Evolutionary conservation across 2,113 vertebrate genomes (phyloP).

Genomic region (Danionella cerebrum): DNA sequence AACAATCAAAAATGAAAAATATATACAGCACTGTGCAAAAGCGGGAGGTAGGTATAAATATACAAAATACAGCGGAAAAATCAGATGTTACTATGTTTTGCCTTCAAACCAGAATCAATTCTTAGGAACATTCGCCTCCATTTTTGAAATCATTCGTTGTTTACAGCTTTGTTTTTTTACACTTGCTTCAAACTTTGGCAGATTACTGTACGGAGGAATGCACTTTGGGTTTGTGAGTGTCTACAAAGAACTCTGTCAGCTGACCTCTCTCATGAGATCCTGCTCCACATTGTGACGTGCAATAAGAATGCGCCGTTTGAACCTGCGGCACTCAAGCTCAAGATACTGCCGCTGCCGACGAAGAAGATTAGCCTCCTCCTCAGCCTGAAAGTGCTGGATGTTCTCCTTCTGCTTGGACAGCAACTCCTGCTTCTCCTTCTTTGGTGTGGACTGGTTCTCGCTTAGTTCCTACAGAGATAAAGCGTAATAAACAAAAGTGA

Average conservation of each 20-base stretch:
- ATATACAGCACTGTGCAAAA: neutral
- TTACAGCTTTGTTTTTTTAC: too few relatives aligned
- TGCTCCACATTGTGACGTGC: constrained; percentile 91
- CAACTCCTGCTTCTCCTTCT: constrained; percentile 99
- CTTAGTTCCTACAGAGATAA: constrained; percentile 77
- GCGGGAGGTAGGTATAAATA: too few relatives aligned
- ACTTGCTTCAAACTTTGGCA: too few relatives aligned
- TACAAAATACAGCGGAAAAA: too few relatives aligned
- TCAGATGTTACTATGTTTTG: too few relatives aligned
- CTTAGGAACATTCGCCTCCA: too few relatives aligned
- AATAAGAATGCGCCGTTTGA: constrained; percentile 93
- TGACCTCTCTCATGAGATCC: constrained; percentile 89
- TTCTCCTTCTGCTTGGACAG: constrained; percentile 98
- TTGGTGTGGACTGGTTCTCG: constrained; percentile 98
- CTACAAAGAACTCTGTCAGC: neutral
- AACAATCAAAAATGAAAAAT: too few relatives aligned
- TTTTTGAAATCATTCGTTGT: too few relatives aligned
- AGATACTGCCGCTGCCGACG: constrained; percentile 91
- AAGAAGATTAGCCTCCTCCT: constrained; percentile 93
- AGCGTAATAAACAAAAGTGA: neutral
- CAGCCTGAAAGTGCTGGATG: constrained; percentile 96
- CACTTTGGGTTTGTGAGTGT: neutral
- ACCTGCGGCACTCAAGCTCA: constrained; percentile 91
- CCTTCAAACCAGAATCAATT: too few relatives aligned
- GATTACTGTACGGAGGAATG: too few relatives aligned